A percentile compares a stretch with the other conserved stretches of the same genome.
These are phyloP conservation scores for Bufo bufo DNA, from an alignment of 2,113 vertebrate genomes.

Conservation along the genomic window DNA sequence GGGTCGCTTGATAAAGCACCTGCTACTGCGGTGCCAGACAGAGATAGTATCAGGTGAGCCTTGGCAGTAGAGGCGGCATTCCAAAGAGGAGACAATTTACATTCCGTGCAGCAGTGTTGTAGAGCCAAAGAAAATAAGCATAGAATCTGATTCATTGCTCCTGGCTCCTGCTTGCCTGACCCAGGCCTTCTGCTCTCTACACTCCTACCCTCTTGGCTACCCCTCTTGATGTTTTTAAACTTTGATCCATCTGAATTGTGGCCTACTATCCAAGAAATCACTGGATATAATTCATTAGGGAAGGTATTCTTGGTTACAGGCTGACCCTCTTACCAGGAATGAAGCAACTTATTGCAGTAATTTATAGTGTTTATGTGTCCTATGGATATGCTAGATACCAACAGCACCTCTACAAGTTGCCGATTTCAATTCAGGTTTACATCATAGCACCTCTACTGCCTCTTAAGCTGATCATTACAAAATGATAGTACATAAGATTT, in stretches of 20 bases:
- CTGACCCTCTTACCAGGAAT: neutral
- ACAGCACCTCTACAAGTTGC: neutral
- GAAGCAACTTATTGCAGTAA: neutral
- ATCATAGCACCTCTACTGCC: neutral
- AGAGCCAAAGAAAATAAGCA: slow-evolving; percentile 51
- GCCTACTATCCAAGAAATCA: slow-evolving; percentile 10
- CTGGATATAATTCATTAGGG: slow-evolving; percentile 42
- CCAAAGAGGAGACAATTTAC: slow-evolving; percentile 59
- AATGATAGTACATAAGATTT: neutral
- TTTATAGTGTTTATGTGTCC: neutral
- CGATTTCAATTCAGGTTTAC: neutral
- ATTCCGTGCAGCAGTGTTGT: slow-evolving; percentile 60
- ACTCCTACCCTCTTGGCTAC: neutral
- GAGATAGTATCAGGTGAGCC: slow-evolving; percentile 60
- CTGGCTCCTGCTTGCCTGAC: slow-evolving; percentile 61
- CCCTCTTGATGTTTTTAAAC: slow-evolving; percentile 32
- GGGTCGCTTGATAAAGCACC: slow-evolving; percentile 60
- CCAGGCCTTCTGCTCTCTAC: neutral
- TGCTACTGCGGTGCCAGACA: slow-evolving; percentile 62
- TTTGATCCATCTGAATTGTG: slow-evolving; percentile 50
- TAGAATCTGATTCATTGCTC: slow-evolving; percentile 56
- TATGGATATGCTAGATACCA: neutral
- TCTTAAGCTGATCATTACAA: neutral
- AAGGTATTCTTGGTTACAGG: slow-evolving; percentile 12
- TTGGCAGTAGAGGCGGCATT: slow-evolving; percentile 53